Conservation (phyloP, 2,113 vertebrate genomes). For the Thomomys bottae region DNA sequence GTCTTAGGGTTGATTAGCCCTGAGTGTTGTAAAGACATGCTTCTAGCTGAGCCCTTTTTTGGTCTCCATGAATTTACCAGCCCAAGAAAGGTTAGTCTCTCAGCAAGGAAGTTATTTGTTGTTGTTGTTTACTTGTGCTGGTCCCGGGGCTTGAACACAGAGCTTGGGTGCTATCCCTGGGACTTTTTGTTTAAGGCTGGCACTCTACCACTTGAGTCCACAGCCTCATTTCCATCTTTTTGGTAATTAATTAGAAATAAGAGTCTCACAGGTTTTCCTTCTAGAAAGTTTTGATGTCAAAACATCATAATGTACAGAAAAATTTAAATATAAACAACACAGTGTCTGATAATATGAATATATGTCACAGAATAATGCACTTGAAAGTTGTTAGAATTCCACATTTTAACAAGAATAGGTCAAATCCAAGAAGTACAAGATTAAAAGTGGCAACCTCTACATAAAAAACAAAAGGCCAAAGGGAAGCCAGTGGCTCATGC, state of each 20-base stretch:
- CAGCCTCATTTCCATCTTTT: too few species aligned
- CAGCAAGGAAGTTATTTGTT: background rate
- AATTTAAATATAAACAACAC: background rate
- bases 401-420: background rate
- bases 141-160: too few species aligned
- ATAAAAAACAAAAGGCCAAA: background rate
- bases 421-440: background rate
- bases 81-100: background rate
- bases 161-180: too few species aligned
- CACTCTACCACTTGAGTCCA: too few species aligned
- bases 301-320: conserved; percentile 15
- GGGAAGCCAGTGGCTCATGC: background rate
- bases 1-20: background rate
- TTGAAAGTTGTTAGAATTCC: background rate
- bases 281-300: background rate
- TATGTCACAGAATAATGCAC: background rate
- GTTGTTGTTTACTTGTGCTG: too few species aligned
- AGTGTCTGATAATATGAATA: background rate
- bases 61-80: background rate
- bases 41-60: background rate
- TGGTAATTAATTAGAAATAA: too few species aligned
- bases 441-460: background rate
- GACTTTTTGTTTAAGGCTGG: too few species aligned
- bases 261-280: too few species aligned
- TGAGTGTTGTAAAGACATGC: background rate